Conservation (phyloP, 2,797 vertebrate species). For the Sardinella longiceps region DNA sequence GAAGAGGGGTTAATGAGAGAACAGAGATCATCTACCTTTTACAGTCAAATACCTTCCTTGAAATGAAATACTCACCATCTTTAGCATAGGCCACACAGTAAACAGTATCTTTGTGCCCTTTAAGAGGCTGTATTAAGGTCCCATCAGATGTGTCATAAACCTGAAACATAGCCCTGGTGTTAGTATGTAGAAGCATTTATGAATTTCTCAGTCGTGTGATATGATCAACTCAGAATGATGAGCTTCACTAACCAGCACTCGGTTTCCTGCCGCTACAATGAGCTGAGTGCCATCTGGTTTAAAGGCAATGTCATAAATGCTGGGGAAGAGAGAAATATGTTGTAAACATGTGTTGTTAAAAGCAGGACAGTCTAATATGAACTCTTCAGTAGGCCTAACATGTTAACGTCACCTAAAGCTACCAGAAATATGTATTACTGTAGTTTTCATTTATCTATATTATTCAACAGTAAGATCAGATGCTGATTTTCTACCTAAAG, state of each 20-base stretch:
- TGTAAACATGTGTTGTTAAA: too few species aligned
- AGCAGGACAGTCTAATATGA: neutral
- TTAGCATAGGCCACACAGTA: conserved; percentile 98
- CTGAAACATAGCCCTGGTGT: conserved; percentile 65
- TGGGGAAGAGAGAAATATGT: conserved; percentile 57
- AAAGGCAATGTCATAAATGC: conserved; percentile 95
- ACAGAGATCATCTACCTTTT: neutral
- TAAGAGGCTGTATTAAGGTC: conserved; percentile 90
- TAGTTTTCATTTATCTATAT: neutral
- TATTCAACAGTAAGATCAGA: neutral
- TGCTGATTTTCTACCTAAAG: neutral
- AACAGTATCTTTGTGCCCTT: conserved; percentile 95
- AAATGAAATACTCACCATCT: conserved; percentile 81
- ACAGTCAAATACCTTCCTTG: neutral
- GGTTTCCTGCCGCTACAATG: conserved; percentile 92
- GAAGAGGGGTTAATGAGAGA: conserved; percentile 37
- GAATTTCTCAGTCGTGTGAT: neutral
- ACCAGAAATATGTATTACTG: neutral
- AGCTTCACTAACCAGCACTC: conserved; percentile 83
- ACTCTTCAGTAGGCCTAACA: neutral
- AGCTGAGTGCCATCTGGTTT: conserved; percentile 95
- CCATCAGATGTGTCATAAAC: conserved; percentile 96
- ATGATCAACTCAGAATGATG: neutral
- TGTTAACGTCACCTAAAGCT: neutral
- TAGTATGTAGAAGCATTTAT: neutral